Evolutionary conservation across 2,888 invertebrate genomes (phyloP).

Genomic region (Napeogenes inachia): DNA sequence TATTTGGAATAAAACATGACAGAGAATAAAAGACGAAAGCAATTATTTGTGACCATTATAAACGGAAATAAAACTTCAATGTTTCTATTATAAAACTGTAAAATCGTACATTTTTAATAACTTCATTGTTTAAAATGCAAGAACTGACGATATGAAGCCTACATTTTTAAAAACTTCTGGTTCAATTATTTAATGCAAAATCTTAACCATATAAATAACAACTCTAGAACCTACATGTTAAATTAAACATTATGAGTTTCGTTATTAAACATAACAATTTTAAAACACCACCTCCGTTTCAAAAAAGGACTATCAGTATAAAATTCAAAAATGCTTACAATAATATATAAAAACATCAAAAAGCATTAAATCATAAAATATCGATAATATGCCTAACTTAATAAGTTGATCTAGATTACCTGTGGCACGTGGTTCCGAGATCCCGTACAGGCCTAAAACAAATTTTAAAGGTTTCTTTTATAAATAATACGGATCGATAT

Average conservation of each 20-base stretch:
- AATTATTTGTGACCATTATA: constrained; percentile 19
- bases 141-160: too few relatives aligned
- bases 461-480: constrained; percentile 64
- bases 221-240: too few relatives aligned
- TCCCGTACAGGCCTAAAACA: constrained; percentile 70
- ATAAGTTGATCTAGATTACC: constrained; percentile 45
- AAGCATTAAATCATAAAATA: constrained; percentile 1
- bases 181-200: too few relatives aligned
- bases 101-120: constrained; percentile 12
- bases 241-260: too few relatives aligned
- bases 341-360: neutral
- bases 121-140: constrained; percentile 13
- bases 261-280: too few relatives aligned
- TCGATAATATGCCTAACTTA: constrained; percentile 14
- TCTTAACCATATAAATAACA: too few relatives aligned
- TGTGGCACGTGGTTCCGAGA: constrained; percentile 60
- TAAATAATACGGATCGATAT: constrained; percentile 51
- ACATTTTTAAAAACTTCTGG: neutral
- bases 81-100: constrained; percentile 7
- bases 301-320: too few relatives aligned
- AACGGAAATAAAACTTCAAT: constrained; percentile 18
- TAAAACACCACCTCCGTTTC: too few relatives aligned
- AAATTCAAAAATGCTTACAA: too few relatives aligned
- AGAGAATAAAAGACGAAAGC: constrained; percentile 6
- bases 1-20: too few relatives aligned